phyloP scores from a whole-genome alignment of 2,888 invertebrate genomes.

The Sarcophaga variegata region DNA sequence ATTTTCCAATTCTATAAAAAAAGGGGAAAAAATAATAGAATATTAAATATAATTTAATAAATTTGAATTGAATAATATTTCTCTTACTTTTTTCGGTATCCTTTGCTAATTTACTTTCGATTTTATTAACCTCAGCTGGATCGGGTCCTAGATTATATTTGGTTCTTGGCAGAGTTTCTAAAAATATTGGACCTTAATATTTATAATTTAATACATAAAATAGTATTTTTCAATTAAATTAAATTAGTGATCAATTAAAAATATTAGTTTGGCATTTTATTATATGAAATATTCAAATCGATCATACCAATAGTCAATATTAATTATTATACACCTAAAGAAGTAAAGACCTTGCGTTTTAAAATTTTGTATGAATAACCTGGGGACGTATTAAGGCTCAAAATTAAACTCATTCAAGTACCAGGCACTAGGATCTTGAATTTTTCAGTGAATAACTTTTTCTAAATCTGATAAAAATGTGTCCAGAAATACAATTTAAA shows the following conservation, averaged over 20 bases:
- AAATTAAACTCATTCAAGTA: no score
- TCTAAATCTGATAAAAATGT: no score
- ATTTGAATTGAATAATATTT: not conserved
- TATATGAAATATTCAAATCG: no score
- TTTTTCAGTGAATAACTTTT: no score
- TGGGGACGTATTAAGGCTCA: no score
- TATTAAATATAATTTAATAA: not conserved
- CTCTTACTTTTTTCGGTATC: not conserved
- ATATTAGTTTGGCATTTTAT: no score
- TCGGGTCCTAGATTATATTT: not conserved
- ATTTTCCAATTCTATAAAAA: not conserved
- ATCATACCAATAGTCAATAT: no score
- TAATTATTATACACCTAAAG: no score
- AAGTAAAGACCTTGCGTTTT: no score
- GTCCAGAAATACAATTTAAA: no score
- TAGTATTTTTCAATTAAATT: not conserved
- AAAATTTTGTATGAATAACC: no score
- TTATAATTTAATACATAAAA: not conserved
- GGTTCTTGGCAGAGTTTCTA: slow-evolving; percentile 6
- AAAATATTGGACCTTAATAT: slow-evolving; percentile 36
- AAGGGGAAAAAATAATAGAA: not conserved
- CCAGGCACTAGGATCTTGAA: no score
- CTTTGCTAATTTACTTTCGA: not conserved
- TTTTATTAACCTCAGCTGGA: not conserved
- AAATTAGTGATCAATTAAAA: not conserved